Conservation (phyloP, 2,888 invertebrate species). For the Julus scandinavius region DNA sequence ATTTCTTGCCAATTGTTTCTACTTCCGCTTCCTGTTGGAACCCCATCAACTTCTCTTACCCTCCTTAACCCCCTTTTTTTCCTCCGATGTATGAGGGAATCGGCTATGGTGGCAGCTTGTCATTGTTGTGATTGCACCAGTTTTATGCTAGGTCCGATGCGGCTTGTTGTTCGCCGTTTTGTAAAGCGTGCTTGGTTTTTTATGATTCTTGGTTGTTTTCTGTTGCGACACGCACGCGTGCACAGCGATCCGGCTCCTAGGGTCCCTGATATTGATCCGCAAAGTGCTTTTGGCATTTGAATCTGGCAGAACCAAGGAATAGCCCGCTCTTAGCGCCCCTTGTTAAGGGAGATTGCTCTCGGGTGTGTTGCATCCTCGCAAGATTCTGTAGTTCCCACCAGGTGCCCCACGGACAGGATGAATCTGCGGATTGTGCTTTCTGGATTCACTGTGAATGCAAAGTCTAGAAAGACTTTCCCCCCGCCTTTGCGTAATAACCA, state of each 20-base stretch:
- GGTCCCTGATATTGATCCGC: not conserved
- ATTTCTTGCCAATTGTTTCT: not conserved
- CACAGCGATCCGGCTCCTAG: not conserved
- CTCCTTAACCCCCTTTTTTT: not conserved
- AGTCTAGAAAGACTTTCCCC: not conserved
- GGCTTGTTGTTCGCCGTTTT: constrained; percentile 4
- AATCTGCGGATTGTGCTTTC: not conserved
- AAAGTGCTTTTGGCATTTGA: not conserved
- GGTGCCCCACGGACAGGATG: not conserved
- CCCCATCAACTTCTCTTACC: not conserved
- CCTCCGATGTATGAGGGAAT: not conserved
- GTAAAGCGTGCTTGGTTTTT: not conserved
- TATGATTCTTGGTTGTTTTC: constrained; percentile 7
- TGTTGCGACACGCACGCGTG: constrained; percentile 8
- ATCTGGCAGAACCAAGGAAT: not conserved
- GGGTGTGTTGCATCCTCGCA: not conserved
- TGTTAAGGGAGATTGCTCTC: not conserved
- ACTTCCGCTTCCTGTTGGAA: not conserved
- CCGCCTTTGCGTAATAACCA: not conserved
- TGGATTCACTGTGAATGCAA: not conserved
- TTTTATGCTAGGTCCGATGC: constrained; percentile 26
- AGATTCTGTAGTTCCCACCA: not conserved
- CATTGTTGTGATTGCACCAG: constrained; percentile 18
- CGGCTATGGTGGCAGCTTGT: constrained; percentile 43
- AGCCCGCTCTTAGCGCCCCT: not conserved